phyloP scores from a whole-genome alignment of 2,888 invertebrate genomes.

The Cheilosia vernalis region DNA sequence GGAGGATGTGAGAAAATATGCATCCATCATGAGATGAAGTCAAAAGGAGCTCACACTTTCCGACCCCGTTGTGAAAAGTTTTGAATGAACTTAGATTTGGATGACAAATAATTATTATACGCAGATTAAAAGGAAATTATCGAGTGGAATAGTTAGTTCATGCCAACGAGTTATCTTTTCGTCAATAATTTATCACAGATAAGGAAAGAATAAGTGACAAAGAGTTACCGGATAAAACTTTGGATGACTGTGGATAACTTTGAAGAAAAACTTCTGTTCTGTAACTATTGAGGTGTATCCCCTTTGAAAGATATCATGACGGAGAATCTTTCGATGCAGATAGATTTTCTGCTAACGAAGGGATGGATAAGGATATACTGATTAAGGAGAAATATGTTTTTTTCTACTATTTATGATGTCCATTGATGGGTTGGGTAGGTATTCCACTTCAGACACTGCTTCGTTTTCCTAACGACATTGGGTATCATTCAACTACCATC shows the following conservation, averaged over 20 bases:
- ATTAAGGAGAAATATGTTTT: not conserved
- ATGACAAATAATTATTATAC: not conserved
- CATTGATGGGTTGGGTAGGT: not conserved
- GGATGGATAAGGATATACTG: no score
- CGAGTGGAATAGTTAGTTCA: no score
- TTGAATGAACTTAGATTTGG: conserved; percentile 10
- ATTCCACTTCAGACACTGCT: conserved; percentile 37
- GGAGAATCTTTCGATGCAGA: not conserved
- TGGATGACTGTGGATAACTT: no score
- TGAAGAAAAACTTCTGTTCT: not conserved
- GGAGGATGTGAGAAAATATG: not conserved
- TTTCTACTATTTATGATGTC: conserved; percentile 13
- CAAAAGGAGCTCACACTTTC: not conserved
- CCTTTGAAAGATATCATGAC: not conserved
- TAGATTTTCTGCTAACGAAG: not conserved
- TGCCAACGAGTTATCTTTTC: not conserved
- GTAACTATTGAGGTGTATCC: conserved; percentile 20
- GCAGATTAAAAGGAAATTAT: no score
- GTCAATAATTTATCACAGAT: not conserved
- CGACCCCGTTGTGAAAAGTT: not conserved
- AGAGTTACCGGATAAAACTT: no score
- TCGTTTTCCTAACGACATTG: conserved; percentile 54
- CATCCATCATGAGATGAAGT: not conserved
- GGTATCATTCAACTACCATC: conserved; percentile 26
- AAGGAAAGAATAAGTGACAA: not conserved